Evolutionary conservation across 2,797 vertebrate genomes (phyloP), one percentile per base, ranked within the genome.

Genomic region (Rhabdomys pumilio): DNA sequence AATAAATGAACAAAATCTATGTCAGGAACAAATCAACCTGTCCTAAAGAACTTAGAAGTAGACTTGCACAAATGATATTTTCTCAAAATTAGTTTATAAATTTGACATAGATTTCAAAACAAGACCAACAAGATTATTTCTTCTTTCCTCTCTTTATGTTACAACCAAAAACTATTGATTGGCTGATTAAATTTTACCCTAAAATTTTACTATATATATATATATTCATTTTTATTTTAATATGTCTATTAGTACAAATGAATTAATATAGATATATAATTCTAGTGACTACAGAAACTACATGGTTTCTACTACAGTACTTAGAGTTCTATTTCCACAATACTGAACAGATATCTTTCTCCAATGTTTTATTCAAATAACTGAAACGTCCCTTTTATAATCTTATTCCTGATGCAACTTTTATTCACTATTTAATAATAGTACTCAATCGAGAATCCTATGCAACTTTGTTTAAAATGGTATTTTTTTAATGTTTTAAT

Each of bases 91-190:
- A 81, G 91, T 79, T 79, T 80, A 50, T 44, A 84, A 87, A 75
- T 84, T 80, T 85, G 95, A 96, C 44, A 95, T 55, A 89, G 17
- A 61, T 19, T 41, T 59, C 80, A 29, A 72, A 53, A 85, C 77
- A 89, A 91, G n/a, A 47, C 10, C 69, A 90, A 92, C 20, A 73
- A 61, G 12, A 5, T 38, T 53, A 22, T 79, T 61, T 73, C 4
- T 80, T 57, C 50, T 26, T 41, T n/a, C 47, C 44, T 53, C 50
- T 72, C 20, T 53, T 29, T 11, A 47, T 29, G 41, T 76, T 47
- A 76, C 22, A 76, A 76, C 41, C 73, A 75, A 75, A 75, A 44
- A 44, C 72, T 26, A 44, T 6, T 75, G 73, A 6, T 75, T 75
- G 11, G 19, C 38, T 75, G 73, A 26, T 29, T 76, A 41, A 76